A percentile compares a stretch with the other conserved stretches of the same genome.
Evolutionary conservation across 2,888 invertebrate species (phyloP).

Genomic region (Eupithecia exiguata): DNA sequence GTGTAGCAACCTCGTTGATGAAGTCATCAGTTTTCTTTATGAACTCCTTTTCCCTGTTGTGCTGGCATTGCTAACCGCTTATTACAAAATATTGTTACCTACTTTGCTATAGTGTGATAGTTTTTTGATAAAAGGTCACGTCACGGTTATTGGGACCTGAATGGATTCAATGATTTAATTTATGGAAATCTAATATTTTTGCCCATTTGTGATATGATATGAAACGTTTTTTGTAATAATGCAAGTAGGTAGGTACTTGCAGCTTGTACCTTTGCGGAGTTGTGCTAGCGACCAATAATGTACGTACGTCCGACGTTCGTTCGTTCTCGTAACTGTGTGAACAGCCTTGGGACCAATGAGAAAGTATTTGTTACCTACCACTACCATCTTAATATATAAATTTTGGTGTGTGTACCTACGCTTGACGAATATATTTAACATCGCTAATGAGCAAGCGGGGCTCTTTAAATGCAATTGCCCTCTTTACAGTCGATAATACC

Average conservation of each 20-base stretch:
- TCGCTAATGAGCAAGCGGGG: constrained; percentile 53
- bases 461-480: constrained; percentile 56
- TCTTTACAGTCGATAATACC: constrained; percentile 46
- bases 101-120: not conserved
- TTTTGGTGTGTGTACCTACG: constrained; percentile 43
- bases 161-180: not conserved
- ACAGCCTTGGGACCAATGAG: constrained; percentile 64
- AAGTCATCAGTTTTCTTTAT: constrained; percentile 23
- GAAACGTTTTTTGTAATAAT: not conserved
- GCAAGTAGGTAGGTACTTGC: not conserved
- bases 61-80: not conserved
- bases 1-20: constrained; percentile 15
- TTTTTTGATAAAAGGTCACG: not conserved
- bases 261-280: constrained; percentile 36
- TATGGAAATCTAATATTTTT: too few species aligned
- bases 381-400: constrained; percentile 23
- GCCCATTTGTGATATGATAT: not conserved
- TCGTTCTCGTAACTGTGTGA: constrained; percentile 63
- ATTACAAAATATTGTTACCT: not conserved
- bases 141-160: not conserved
- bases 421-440: constrained; percentile 54
- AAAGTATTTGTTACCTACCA: constrained; percentile 61
- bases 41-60: constrained; percentile 27
- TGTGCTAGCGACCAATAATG: constrained; percentile 62
- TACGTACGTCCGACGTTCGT: constrained; percentile 57